A percentile compares a stretch with the other conserved stretches of the same genome.
phyloP scores from a whole-genome alignment of 2,888 invertebrate species.

The Lissocephala sabroskyi region DNA sequence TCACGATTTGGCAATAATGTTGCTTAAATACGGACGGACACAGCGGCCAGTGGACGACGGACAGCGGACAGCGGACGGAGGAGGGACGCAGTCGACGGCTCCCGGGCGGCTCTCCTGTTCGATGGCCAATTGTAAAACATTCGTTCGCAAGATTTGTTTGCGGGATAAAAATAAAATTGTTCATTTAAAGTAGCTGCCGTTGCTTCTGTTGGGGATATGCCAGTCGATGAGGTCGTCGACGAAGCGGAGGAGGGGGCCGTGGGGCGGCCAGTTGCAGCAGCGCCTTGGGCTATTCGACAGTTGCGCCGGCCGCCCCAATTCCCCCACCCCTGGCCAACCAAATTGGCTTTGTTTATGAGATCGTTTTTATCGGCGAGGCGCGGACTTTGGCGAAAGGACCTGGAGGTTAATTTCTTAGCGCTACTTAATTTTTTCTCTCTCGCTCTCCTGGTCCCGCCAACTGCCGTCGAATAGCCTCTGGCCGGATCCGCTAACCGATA shows the following conservation, averaged over 20 bases:
- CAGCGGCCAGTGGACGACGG: too few species aligned
- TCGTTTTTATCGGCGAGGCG: slow-evolving; percentile 48
- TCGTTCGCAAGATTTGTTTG: slow-evolving; percentile 68
- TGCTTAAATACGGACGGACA: slow-evolving; percentile 61
- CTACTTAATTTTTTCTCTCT: slow-evolving; percentile 50
- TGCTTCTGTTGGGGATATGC: slow-evolving; percentile 63
- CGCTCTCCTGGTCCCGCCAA: too few species aligned
- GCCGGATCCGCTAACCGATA: too few species aligned
- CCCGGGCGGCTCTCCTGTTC: slow-evolving; percentile 14
- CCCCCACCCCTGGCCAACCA: slow-evolving; percentile 25
- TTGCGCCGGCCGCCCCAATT: too few species aligned
- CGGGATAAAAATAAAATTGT: slow-evolving; percentile 70
- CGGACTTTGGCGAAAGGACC: slow-evolving; percentile 35
- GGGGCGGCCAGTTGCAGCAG: background rate
- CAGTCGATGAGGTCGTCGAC: slow-evolving; percentile 3
- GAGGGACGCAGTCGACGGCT: too few species aligned
- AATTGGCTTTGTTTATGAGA: slow-evolving; percentile 65
- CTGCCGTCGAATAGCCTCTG: too few species aligned
- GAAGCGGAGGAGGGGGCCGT: slow-evolving; percentile 6
- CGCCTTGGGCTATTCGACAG: too few species aligned
- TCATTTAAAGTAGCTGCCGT: slow-evolving; percentile 71
- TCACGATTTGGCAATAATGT: slow-evolving; percentile 73
- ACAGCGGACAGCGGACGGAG: too few species aligned
- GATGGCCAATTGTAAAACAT: slow-evolving; percentile 66
- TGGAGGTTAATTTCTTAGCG: slow-evolving; percentile 63